These are phyloP conservation scores for Ochropacha duplaris DNA, from an alignment of 2,888 invertebrate species.

Conservation along the genomic window DNA sequence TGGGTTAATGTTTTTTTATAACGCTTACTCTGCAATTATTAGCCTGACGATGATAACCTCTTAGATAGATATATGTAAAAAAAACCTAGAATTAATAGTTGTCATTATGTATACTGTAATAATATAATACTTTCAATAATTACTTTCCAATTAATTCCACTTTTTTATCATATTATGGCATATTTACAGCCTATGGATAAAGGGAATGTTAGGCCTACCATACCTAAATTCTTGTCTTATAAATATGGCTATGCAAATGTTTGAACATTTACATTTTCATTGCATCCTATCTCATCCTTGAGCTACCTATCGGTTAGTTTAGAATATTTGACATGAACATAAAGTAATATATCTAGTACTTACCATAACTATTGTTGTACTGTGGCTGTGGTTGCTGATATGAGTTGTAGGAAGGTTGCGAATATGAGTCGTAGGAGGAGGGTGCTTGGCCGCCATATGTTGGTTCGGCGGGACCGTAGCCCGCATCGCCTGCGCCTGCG, in stretches of 20 bases:
- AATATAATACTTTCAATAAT: no score
- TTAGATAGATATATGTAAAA: no score
- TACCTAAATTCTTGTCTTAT: neutral
- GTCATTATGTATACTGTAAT: neutral
- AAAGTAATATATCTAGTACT: conserved; percentile 40
- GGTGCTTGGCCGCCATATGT: conserved; percentile 60
- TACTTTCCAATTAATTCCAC: neutral
- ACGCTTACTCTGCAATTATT: no score
- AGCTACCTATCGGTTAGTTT: conserved; percentile 7
- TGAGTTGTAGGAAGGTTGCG: conserved; percentile 65
- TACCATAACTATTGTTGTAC: conserved; percentile 70
- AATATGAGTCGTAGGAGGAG: conserved; percentile 66
- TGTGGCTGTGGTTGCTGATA: conserved; percentile 69
- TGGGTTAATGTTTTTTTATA: no score
- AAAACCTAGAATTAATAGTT: no score
- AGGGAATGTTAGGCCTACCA: neutral
- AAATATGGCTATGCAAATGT: neutral
- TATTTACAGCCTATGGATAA: neutral
- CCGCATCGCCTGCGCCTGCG: conserved; percentile 70
- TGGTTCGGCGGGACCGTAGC: conserved; percentile 66
- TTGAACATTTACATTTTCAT: no score
- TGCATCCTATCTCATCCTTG: neutral
- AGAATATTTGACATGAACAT: neutral
- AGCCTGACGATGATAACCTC: no score
- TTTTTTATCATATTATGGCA: neutral